phyloP scores from a whole-genome alignment of 2,797 vertebrate species.

The Eulemur albifrons region DNA sequence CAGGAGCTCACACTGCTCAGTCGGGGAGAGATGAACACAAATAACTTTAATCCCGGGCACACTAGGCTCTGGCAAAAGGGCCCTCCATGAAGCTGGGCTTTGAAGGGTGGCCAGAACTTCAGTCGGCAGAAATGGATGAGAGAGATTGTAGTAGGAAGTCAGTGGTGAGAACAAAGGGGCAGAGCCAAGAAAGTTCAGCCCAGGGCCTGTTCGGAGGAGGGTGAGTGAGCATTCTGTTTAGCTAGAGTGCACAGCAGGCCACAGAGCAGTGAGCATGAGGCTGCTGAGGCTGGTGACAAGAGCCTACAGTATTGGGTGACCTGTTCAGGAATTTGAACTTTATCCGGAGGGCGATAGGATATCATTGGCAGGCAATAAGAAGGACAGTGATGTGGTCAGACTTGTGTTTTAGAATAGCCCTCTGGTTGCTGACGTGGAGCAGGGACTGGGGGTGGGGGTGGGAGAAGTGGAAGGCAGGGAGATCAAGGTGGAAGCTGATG shows the following conservation, averaged over 20 bases:
- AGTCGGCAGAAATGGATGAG: not conserved
- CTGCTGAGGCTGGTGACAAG: not conserved
- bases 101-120: not conserved
- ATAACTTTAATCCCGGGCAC: not conserved
- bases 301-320: not conserved
- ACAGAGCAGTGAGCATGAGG: not conserved
- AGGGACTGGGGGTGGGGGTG: not conserved
- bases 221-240: not conserved
- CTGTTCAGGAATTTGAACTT: conserved; percentile 32
- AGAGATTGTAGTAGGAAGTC: not conserved
- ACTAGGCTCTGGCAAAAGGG: not conserved
- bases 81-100: not conserved
- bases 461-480: not conserved
- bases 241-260: not conserved
- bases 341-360: not conserved
- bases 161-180: not conserved
- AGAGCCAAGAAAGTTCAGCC: not conserved
- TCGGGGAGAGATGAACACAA: not conserved
- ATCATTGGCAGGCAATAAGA: not conserved
- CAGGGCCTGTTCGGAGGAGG: not conserved
- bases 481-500: not conserved
- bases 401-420: not conserved
- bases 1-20: not conserved
- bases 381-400: not conserved
- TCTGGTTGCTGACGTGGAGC: conserved; percentile 16